Percentiles rank a stretch among this genome's conserved stretches.
These are phyloP conservation scores for Myotis vivesi DNA, from an alignment of 2,797 vertebrate species.

Conservation along the genomic window DNA sequence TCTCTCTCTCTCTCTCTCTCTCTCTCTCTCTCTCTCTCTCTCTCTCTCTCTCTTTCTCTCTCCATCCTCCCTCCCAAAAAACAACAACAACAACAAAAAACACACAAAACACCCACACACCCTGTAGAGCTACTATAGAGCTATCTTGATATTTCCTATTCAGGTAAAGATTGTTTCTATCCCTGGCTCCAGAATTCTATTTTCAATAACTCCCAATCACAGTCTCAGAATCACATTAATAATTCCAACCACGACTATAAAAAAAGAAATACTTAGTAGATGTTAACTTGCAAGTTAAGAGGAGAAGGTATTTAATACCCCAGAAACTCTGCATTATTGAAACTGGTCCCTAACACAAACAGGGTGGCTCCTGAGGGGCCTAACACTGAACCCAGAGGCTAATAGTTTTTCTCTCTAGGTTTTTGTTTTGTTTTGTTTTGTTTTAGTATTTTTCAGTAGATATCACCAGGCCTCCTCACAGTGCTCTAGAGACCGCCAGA, in stretches of 20 bases:
- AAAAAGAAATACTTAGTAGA: slow-evolving; percentile 4
- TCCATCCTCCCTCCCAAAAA: not conserved
- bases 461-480: not conserved
- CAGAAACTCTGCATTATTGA: not conserved
- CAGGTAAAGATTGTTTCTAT: not conserved
- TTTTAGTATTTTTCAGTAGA: not conserved
- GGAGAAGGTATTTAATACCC: not conserved
- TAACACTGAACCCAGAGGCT: not conserved
- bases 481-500: not conserved
- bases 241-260: slow-evolving; percentile 28
- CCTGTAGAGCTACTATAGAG: not conserved
- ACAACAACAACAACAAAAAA: too few relatives aligned
- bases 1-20: too few relatives aligned
- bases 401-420: not conserved
- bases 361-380: not conserved
- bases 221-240: slow-evolving; percentile 52
- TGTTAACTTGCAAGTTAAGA: not conserved
- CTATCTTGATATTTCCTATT: not conserved
- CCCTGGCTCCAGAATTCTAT: slow-evolving; percentile 27
- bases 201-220: slow-evolving; percentile 27
- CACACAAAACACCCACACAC: too few relatives aligned
- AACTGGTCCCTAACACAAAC: not conserved
- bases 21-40: too few relatives aligned
- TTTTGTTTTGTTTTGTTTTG: not conserved
- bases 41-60: too few relatives aligned